phyloP scores from a whole-genome alignment of 1,140 invertebrate species.

The Andricus grossulariae region DNA sequence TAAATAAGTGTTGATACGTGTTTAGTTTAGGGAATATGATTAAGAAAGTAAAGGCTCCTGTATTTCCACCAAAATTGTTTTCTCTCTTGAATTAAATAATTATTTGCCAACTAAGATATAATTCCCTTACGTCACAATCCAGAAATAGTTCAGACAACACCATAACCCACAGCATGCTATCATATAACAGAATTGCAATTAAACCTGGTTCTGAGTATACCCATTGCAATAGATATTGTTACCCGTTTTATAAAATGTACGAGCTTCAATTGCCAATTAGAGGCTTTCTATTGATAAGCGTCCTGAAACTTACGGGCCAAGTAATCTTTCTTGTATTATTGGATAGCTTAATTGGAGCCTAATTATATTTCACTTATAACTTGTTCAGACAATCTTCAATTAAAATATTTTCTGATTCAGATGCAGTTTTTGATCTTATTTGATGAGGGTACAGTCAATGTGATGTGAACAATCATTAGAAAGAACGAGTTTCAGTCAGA shows the following conservation, averaged over 20 bases:
- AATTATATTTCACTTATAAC: slow-evolving; percentile 3
- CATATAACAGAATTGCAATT: slow-evolving; percentile 12
- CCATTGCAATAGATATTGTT: neutral
- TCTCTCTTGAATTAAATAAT: no score
- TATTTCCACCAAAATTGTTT: no score
- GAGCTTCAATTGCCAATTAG: slow-evolving; percentile 23
- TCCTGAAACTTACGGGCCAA: neutral
- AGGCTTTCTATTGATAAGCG: slow-evolving; percentile 6
- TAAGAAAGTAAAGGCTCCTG: no score
- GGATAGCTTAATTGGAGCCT: neutral
- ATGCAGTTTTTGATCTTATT: neutral
- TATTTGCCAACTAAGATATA: no score
- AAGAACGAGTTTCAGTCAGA: neutral
- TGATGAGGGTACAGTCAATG: neutral
- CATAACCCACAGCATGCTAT: slow-evolving; percentile 17
- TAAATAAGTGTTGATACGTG: neutral
- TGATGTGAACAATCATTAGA: neutral
- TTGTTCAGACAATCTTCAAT: slow-evolving; percentile 12
- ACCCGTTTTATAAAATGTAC: slow-evolving; percentile 4
- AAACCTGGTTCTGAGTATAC: neutral
- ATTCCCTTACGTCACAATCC: neutral
- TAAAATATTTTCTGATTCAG: neutral
- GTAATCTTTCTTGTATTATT: slow-evolving; percentile 12
- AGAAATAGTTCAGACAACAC: neutral
- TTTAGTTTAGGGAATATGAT: neutral